Evolutionary conservation across 2,797 vertebrate genomes (phyloP).

Genomic region (Odontamblyopus lacepedii): DNA sequence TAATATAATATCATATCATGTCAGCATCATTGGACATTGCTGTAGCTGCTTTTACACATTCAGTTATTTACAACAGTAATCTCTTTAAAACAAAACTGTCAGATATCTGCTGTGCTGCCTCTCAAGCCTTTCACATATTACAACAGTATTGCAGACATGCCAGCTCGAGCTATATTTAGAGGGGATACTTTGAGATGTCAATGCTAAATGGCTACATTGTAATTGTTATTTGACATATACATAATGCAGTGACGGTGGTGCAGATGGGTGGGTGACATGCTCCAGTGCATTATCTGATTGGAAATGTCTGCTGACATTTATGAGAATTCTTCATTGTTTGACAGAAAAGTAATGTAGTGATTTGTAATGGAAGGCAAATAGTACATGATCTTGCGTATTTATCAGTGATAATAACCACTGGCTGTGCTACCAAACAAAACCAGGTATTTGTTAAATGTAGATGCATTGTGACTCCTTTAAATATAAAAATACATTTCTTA

Average conservation of each 20-base stretch:
- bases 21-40: too few relatives aligned
- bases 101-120: constrained; percentile 16
- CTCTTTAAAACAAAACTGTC: not conserved
- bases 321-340: constrained; percentile 50
- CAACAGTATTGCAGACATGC: constrained; percentile 25
- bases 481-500: constrained; percentile 28
- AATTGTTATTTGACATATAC: constrained; percentile 49
- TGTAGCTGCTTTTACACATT: too few relatives aligned
- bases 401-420: constrained; percentile 23
- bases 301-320: constrained; percentile 64
- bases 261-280: constrained; percentile 49
- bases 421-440: constrained; percentile 33
- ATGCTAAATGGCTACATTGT: constrained; percentile 30
- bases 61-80: not conserved
- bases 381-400: constrained; percentile 48
- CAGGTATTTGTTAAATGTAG: constrained; percentile 43
- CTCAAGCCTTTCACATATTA: constrained; percentile 44
- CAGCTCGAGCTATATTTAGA: constrained; percentile 29
- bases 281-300: constrained; percentile 57
- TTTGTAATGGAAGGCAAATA: constrained; percentile 49
- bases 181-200: constrained; percentile 19
- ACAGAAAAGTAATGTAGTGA: constrained; percentile 52
- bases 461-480: constrained; percentile 47
- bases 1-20: too few relatives aligned
- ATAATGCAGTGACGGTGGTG: constrained; percentile 37